Evolutionary conservation across 2,888 invertebrate species (phyloP).

Genomic region (Meta bourneti): DNA sequence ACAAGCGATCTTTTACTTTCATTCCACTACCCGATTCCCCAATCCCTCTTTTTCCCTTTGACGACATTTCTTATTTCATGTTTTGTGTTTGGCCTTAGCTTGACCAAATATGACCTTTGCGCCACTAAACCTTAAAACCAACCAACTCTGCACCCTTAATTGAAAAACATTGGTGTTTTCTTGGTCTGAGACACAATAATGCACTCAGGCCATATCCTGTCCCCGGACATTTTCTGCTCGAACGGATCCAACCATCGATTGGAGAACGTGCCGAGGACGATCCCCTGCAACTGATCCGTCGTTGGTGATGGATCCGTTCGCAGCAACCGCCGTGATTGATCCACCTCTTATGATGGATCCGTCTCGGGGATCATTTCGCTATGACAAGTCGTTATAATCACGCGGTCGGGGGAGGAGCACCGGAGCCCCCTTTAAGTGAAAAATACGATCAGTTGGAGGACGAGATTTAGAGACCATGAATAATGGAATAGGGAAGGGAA

Average conservation of each 20-base stretch:
- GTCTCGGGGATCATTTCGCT: conserved; percentile 19
- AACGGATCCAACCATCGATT: not conserved
- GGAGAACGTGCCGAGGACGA: not conserved
- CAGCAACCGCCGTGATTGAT: conserved; percentile 26
- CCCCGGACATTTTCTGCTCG: not conserved
- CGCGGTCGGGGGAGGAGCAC: conserved; percentile 11
- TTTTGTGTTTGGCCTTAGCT: no score
- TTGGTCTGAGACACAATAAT: no score
- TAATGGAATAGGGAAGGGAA: conserved; percentile 42
- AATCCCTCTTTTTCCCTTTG: no score
- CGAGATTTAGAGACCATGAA: conserved; percentile 47
- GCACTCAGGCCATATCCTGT: no score
- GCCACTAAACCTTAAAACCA: no score
- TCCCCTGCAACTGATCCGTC: not conserved
- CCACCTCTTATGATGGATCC: not conserved
- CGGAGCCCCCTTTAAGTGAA: conserved; percentile 19
- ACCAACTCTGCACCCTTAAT: no score
- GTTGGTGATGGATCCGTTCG: conserved; percentile 25
- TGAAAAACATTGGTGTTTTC: no score
- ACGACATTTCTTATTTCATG: no score
- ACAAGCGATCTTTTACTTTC: no score
- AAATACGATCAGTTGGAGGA: conserved; percentile 44
- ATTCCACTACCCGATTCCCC: no score
- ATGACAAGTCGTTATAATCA: conserved; percentile 57
- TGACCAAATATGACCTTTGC: no score